Percentiles rank a stretch among this genome's conserved stretches.
phyloP scores from a whole-genome alignment of 2,797 vertebrate species.

The Urosaurus nigricauda region DNA sequence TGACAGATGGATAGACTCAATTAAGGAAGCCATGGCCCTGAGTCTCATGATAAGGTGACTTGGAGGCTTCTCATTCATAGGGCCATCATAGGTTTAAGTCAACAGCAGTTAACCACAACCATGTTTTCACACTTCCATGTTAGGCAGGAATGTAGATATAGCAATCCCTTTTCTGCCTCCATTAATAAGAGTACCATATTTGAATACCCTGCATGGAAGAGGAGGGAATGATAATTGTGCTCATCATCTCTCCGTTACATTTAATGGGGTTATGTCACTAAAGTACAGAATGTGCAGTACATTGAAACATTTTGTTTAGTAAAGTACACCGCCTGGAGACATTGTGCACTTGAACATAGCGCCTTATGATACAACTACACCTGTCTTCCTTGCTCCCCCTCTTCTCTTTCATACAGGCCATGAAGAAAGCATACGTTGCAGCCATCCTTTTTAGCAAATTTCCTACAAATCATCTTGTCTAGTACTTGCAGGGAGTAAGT shows the following conservation, averaged over 20 bases:
- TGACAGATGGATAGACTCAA: too few relatives aligned
- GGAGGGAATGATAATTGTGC: background rate
- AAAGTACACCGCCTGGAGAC: background rate
- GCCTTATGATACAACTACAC: background rate
- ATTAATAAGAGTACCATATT: too few relatives aligned
- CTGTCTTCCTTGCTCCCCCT: background rate
- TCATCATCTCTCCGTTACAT: background rate
- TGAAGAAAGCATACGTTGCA: slow-evolving; percentile 1
- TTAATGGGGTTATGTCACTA: background rate
- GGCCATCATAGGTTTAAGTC: too few relatives aligned
- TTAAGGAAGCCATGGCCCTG: too few relatives aligned
- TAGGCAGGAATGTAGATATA: background rate
- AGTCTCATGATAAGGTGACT: too few relatives aligned
- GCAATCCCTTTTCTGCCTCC: background rate
- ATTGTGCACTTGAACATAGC: background rate
- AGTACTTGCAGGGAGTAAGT: background rate
- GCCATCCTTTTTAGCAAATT: background rate
- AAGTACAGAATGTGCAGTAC: background rate
- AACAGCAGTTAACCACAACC: too few relatives aligned
- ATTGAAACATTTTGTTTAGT: background rate
- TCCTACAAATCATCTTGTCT: too few relatives aligned
- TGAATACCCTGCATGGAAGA: background rate
- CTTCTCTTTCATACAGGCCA: background rate
- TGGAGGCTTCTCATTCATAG: too few relatives aligned
- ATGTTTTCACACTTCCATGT: background rate